Evolutionary conservation across 2,113 vertebrate species (phyloP), one percentile per base, ranked within the genome.

Genomic region (Ailuropoda melanoleuca): DNA sequence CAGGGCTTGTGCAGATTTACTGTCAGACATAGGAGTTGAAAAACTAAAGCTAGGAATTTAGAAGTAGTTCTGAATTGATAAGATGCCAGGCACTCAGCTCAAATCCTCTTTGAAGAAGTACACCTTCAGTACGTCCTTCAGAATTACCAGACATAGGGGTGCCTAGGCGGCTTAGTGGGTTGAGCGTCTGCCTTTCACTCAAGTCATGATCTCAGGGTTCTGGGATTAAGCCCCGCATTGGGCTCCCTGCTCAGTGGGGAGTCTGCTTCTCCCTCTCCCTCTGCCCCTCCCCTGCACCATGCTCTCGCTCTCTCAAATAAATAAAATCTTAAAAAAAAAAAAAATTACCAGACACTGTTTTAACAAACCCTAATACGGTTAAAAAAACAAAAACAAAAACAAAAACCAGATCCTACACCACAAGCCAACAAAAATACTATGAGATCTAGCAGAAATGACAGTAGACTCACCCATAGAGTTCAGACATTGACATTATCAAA

Each of bases 71-170:
- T 37, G 0, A 23, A 66, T 9, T 74, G 31, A 9, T 14, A 72
- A n/a, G 68, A 83, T 6, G 53, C 72, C 26, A 90, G 14, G 37
- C 46, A 91, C 37, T 12, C 37, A 83, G 31, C 77, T 66, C 46
- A 95, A 95, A 86, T 43, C 18, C 6, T 95, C 53, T 64, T 24
- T 95, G 60, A 85, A 92, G 68, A 92, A 95, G 55, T 55, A 72
- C 1, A 90, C 31, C 46, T 64, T 55, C 13, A 72, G 4, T 21
- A 21, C 46, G 17, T 88, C n/a, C 34, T 66, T 75, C 56, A 82
- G 34, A 95, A 85, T 72, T 50, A 72, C 24, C 24, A 80, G 55
- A 55, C 53, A 55, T 17, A 55, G 53, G 53, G 53, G 17, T 18
- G 53, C 50, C 50, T 50, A 14, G 50, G 50, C 14, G 50, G 50